phyloP scores from a whole-genome alignment of 2,888 invertebrate species.

The Agrotis clavis region DNA sequence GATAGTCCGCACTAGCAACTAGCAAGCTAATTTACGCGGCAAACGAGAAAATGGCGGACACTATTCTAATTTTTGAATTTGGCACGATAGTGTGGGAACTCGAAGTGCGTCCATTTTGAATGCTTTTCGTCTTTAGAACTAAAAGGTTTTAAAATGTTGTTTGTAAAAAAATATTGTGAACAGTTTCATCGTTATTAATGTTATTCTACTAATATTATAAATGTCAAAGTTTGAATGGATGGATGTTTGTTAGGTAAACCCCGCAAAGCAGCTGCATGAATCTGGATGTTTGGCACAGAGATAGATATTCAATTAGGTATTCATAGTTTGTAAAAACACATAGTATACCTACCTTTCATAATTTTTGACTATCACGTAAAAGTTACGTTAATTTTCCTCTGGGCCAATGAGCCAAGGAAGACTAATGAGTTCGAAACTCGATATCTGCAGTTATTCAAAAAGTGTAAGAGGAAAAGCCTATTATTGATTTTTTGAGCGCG shows the following conservation, averaged over 20 bases:
- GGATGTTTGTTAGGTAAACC: no score
- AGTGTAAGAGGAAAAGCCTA: conserved; percentile 22
- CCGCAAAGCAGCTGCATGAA: no score
- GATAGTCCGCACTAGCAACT: conserved; percentile 62
- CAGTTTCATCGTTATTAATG: neutral
- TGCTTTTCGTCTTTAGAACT: neutral
- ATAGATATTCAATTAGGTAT: no score
- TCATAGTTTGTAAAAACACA: no score
- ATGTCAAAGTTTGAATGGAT: no score
- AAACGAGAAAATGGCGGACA: conserved; percentile 48
- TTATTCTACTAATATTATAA: no score
- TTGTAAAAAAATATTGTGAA: neutral
- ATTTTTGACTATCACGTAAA: neutral
- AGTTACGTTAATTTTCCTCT: neutral
- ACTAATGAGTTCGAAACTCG: neutral
- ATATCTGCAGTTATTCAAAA: conserved; percentile 31
- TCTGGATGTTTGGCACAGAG: no score
- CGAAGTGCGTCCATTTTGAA: neutral
- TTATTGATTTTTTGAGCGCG: conserved; percentile 31
- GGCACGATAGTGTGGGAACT: conserved; percentile 17
- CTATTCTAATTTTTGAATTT: conserved; percentile 57
- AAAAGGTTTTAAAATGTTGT: no score
- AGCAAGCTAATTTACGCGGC: conserved; percentile 59
- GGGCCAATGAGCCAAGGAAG: neutral
- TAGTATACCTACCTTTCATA: no score